Percentiles rank a stretch among this genome's conserved stretches.
Evolutionary conservation across 2,113 vertebrate genomes (phyloP).

Genomic region (Sturnus vulgaris): DNA sequence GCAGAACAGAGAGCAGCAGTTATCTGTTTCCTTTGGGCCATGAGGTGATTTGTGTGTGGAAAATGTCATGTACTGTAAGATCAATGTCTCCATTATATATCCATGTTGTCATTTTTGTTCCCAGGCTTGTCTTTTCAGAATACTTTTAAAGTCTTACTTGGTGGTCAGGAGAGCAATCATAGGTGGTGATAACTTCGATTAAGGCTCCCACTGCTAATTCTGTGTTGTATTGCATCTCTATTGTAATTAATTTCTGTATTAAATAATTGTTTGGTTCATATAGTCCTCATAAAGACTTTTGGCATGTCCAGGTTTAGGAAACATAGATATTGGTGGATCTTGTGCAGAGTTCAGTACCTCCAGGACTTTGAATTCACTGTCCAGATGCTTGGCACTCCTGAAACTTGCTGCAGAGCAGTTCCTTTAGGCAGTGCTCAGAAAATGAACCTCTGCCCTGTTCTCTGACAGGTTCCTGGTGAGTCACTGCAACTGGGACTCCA

Average conservation of each 20-base stretch:
- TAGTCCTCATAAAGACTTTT: not conserved
- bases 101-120: not conserved
- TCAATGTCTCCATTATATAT: not conserved
- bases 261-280: not conserved
- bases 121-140: not conserved
- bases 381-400: not conserved
- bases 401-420: not conserved
- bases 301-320: not conserved
- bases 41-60: not conserved
- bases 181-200: not conserved
- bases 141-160: not conserved
- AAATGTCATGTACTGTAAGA: not conserved
- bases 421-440: not conserved
- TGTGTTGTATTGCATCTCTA: not conserved
- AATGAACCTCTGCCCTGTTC: not conserved
- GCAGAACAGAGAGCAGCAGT: not conserved
- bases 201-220: not conserved
- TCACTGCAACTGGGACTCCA: not conserved
- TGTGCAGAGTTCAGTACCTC: not conserved
- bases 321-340: not conserved
- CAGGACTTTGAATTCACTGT: not conserved
- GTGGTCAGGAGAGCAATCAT: not conserved
- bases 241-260: not conserved
- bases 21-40: not conserved
- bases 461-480: not conserved